Evolutionary conservation across 2,113 vertebrate species (phyloP), one percentile per base, ranked within the genome.

Genomic region (Aix galericulata): DNA sequence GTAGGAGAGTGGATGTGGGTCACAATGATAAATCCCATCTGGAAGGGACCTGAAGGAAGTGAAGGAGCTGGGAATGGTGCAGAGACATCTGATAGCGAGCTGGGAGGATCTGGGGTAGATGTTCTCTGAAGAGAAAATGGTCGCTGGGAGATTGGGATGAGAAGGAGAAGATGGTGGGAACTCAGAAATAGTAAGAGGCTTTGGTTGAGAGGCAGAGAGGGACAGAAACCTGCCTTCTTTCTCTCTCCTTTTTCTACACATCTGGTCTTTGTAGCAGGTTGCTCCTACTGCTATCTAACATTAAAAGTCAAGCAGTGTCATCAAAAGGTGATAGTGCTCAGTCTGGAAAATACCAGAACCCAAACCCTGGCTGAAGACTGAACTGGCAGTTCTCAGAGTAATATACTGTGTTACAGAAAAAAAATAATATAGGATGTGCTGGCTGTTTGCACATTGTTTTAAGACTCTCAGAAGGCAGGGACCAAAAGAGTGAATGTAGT

Each of bases 51-150:
- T 21, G 46, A 48, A 48, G 20, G 46, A 68, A 77, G 8, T 13
- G 29, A 64, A 4, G 7, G 26, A 8, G 2, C 60, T 79, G 25
- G 42, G 6, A 68, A 18, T 3, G 71, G 3, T 3, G 18, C 22
- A 68, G 42, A 55, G 11, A 6, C 11, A 4, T 50, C 27, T 40
- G 21, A 36, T 25, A 31, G 60, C 13, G 13, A 87, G 5, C 6
- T 36, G 7, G 17, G 4, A 71, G 2, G 7, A 3, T 18, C 52
- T 0, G 0, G 2, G 1, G 14, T 6, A 53, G 32, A 13, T 38
- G 8, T 11, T 8, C 40, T 88, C 50, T 73, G 44, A 42, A 82
- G 15, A 9, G 44, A 48, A 13, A 85, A 59, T 8, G 5, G 9
- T 72, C 21, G 5, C 21, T 25, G n/a, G 5, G 22, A 9, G 0